phyloP scores from a whole-genome alignment of 2,888 invertebrate genomes.

The Agonum fuliginosum region DNA sequence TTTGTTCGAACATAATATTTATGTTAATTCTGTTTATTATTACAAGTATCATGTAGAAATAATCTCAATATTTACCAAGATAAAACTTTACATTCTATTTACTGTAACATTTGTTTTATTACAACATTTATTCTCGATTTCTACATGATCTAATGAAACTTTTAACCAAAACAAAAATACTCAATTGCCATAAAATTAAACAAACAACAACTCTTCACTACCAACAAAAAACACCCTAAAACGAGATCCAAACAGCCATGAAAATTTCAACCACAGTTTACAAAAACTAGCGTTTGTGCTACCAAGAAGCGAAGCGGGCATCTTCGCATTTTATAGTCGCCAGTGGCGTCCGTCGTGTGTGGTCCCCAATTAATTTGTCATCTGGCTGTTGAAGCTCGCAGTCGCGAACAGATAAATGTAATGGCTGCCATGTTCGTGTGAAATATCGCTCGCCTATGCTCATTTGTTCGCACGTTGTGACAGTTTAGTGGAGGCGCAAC shows the following conservation, averaged over 20 bases:
- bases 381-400: slow-evolving; percentile 14
- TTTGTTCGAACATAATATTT: not conserved
- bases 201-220: slow-evolving; percentile 52
- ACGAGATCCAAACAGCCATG: slow-evolving; percentile 32
- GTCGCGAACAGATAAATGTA: slow-evolving; percentile 49
- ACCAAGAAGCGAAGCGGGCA: slow-evolving; percentile 39
- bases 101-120: slow-evolving; percentile 1
- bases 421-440: slow-evolving; percentile 44
- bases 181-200: slow-evolving; percentile 52
- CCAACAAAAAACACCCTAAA: slow-evolving; percentile 9
- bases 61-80: not conserved
- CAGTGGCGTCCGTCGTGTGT: slow-evolving; percentile 48
- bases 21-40: not conserved
- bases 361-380: slow-evolving; percentile 57
- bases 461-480: slow-evolving; percentile 48
- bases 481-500: slow-evolving; percentile 12
- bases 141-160: not conserved
- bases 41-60: not conserved
- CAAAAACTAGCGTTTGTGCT: slow-evolving; percentile 26
- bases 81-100: not conserved
- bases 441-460: slow-evolving; percentile 34
- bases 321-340: slow-evolving; percentile 47
- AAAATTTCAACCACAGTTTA: slow-evolving; percentile 51
- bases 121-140: not conserved
- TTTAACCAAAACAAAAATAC: slow-evolving; percentile 36